These are phyloP conservation scores for Coranthus polyacanthus DNA, from an alignment of 2,797 vertebrate species.

Conservation along the genomic window DNA sequence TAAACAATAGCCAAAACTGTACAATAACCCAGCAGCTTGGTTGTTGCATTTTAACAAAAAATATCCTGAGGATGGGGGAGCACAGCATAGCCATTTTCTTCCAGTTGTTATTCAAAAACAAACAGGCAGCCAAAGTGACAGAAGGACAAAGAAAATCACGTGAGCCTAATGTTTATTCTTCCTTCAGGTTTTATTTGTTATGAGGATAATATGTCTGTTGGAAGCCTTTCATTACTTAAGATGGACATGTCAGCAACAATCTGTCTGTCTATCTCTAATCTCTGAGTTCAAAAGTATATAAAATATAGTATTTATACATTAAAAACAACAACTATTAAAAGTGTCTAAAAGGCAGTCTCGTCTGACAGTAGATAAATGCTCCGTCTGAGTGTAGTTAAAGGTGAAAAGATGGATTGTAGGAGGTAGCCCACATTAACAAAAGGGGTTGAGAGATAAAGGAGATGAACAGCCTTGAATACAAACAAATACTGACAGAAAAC, in stretches of 20 bases:
- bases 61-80: not conserved
- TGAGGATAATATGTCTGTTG: not conserved
- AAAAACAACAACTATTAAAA: too few relatives aligned
- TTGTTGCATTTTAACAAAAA: slow-evolving; percentile 13
- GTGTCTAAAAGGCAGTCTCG: too few relatives aligned
- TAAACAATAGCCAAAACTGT: slow-evolving; percentile 17
- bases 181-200: not conserved
- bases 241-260: slow-evolving; percentile 1
- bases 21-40: slow-evolving; percentile 19
- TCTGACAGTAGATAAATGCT: too few relatives aligned
- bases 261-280: not conserved
- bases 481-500: slow-evolving; percentile 10
- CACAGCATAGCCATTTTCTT: not conserved
- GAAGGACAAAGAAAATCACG: not conserved
- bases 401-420: not conserved
- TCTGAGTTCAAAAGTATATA: not conserved
- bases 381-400: too few relatives aligned
- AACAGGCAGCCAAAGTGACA: not conserved
- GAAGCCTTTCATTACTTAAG: not conserved
- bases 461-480: not conserved
- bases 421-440: not conserved
- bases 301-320: too few relatives aligned
- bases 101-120: not conserved
- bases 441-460: not conserved
- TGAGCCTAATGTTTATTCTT: not conserved